These are phyloP conservation scores for Xylocopa sonorina DNA, from an alignment of 1,140 invertebrate species.

Conservation along the genomic window DNA sequence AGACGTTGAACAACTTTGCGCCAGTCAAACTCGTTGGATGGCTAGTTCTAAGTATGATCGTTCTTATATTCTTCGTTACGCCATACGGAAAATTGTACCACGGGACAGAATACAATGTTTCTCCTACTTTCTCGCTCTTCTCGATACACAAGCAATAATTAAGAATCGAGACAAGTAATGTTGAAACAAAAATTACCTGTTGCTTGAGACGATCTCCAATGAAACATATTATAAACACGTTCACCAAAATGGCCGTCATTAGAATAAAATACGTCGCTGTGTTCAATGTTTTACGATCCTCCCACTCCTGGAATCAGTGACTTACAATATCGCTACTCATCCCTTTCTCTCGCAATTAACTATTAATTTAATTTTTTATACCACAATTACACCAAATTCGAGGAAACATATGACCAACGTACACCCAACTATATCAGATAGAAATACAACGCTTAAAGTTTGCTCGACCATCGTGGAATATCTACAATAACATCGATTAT, in stretches of 20 bases:
- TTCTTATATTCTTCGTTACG: constrained; percentile 56
- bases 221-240: constrained; percentile 73
- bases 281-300: constrained; percentile 67
- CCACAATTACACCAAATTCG: constrained; percentile 75
- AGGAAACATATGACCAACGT: constrained; percentile 78
- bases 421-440: constrained; percentile 76
- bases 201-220: constrained; percentile 73
- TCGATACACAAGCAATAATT: not conserved
- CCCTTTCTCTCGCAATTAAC: not conserved
- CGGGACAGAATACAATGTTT: constrained; percentile 60
- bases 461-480: constrained; percentile 74
- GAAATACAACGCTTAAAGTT: constrained; percentile 74
- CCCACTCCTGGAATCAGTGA: constrained; percentile 68
- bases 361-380: constrained; percentile 28
- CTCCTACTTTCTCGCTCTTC: constrained; percentile 67
- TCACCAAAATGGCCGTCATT: constrained; percentile 73
- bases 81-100: constrained; percentile 69
- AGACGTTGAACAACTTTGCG: constrained; percentile 71
- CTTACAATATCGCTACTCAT: not conserved
- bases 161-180: not conserved
- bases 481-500: constrained; percentile 57
- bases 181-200: constrained; percentile 57
- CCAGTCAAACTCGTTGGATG: constrained; percentile 64
- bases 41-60: constrained; percentile 66
- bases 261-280: constrained; percentile 70